Conservation (phyloP, 2,113 vertebrate genomes). For the Delphinapterus leucas region DNA sequence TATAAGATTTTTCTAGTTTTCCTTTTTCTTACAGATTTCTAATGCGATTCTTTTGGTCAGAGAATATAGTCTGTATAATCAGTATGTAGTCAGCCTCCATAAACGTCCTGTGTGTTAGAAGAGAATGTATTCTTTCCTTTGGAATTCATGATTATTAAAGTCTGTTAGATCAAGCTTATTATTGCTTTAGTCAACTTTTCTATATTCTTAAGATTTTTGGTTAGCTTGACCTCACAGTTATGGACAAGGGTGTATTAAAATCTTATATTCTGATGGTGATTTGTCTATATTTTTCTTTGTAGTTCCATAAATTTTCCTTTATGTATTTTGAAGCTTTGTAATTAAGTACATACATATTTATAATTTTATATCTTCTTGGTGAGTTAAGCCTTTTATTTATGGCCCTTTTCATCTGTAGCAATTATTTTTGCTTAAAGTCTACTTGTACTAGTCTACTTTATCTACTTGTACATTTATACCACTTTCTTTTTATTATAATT, state of each 20-base stretch:
- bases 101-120: neutral
- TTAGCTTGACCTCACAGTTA: neutral
- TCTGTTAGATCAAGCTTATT: neutral
- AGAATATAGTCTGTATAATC: neutral
- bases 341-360: neutral
- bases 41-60: neutral
- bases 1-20: neutral
- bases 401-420: neutral
- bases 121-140: neutral
- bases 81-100: neutral
- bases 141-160: neutral
- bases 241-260: neutral
- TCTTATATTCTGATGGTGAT: neutral
- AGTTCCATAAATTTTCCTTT: neutral
- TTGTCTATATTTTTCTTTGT: neutral
- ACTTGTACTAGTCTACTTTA: neutral
- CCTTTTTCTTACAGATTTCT: neutral
- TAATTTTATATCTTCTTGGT: neutral
- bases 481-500: neutral
- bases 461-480: neutral
- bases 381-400: neutral
- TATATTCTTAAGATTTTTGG: neutral
- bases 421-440: neutral
- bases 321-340: neutral
- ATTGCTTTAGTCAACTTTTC: neutral